Evolutionary conservation across 2,888 invertebrate genomes (phyloP), one percentile per base, ranked within the genome.

Genomic region (Pseudococcus jackbeardsleyi): DNA sequence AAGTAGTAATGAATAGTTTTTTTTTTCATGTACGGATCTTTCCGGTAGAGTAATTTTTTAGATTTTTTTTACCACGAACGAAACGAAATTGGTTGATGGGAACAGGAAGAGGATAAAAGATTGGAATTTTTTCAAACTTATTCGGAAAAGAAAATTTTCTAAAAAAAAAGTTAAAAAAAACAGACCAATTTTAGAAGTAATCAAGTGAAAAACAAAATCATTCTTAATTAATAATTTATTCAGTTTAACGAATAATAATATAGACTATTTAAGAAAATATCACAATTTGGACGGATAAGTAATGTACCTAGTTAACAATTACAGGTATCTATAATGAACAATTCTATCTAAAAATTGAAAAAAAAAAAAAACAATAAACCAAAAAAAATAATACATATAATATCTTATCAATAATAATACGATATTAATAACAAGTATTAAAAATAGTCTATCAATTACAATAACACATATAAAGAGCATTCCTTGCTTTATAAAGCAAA

Each of bases 231-330:
- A 33, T 72, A 33, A 72, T 72, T 72, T 72, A 72, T 33, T 72
- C 72, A 72, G 22, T 72, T 33, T 72, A 72, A 72, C 72, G 33
- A 72, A 72, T 72, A 72, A 72, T 64, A 64, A 15, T 39, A 72
- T 33, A 72, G 72, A 72, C 72, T 72, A 72, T 72, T 39, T 72
- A 72, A 82, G 46, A 82, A 82, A 82, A 82, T 82, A 82, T 82
- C 79, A 82, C 79, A 82, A 82, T 46, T 46, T 82, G 79, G 79
- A 82, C 79, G 79, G 79, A 82, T 82, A 82, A 82, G 79, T 82
- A 46, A 46, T 72, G 72, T 72, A 72, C 33, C 72, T 72, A 72
- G 72, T 72, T 72, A 72, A 72, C 72, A 72, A 17, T 33, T 72
- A 33, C 9, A 72, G 72, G 72, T 72, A 72, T 72, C 72, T 72